Evolutionary conservation across 2,797 vertebrate genomes (phyloP).

Genomic region (Cryptoprocta ferox): DNA sequence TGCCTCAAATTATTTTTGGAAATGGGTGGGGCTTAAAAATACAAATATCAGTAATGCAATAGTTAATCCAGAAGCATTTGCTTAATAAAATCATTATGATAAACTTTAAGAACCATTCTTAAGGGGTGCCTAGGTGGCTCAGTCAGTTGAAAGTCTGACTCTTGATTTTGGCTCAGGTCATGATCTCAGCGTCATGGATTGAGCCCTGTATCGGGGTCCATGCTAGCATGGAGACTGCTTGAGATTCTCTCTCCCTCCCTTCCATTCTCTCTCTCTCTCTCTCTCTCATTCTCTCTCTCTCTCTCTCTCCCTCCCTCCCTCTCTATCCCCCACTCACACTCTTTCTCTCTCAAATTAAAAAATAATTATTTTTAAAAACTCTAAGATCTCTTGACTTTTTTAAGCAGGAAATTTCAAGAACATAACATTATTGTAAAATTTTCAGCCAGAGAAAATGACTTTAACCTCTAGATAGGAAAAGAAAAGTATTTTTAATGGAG

Average conservation of each 20-base stretch:
- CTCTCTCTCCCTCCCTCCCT: too few species aligned
- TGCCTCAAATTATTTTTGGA: conserved; percentile 36
- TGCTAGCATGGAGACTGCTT: too few species aligned
- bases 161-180: too few species aligned
- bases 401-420: conserved; percentile 36
- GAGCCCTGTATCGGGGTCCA: too few species aligned
- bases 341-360: too few species aligned
- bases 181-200: too few species aligned
- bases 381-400: background rate
- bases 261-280: too few species aligned
- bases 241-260: too few species aligned
- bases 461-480: background rate
- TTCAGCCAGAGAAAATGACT: conserved; percentile 30
- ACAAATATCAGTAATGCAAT: conserved; percentile 42
- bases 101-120: conserved; percentile 3
- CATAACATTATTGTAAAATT: background rate
- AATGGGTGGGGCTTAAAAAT: background rate
- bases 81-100: conserved; percentile 20
- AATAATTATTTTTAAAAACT: background rate
- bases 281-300: too few species aligned
- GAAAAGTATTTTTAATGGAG: background rate
- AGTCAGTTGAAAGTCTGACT: too few species aligned
- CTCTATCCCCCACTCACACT: too few species aligned
- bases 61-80: conserved; percentile 33
- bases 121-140: too few species aligned